These are phyloP conservation scores for Bungarus multicinctus DNA, from an alignment of 2,113 vertebrate species.

Conservation along the genomic window DNA sequence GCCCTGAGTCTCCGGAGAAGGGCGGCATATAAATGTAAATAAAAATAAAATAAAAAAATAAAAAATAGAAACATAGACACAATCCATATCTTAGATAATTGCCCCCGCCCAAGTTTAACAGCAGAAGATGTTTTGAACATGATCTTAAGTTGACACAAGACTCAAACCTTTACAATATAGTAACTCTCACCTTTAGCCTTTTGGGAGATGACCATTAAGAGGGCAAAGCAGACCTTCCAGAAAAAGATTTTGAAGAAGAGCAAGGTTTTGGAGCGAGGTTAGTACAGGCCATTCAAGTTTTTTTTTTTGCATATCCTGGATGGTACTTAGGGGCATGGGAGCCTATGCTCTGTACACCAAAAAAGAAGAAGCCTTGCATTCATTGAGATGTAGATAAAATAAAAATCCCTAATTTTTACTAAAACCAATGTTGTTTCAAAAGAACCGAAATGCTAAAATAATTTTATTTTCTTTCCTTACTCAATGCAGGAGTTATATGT, in stretches of 20 bases:
- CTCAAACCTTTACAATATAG: background rate
- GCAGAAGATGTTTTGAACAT: background rate
- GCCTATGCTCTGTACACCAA: background rate
- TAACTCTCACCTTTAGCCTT: background rate
- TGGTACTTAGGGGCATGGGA: background rate
- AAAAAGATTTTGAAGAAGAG: background rate
- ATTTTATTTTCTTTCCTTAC: conserved; percentile 9
- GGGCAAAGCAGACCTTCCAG: background rate
- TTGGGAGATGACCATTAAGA: background rate
- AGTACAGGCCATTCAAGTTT: background rate
- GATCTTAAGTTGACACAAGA: background rate
- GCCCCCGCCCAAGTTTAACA: background rate
- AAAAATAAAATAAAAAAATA: no score
- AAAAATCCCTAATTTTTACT: background rate
- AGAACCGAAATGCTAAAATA: background rate
- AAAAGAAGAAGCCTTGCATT: background rate
- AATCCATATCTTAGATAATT: background rate
- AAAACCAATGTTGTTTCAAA: background rate
- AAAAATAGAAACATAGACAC: background rate
- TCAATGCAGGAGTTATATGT: conserved; percentile 69
- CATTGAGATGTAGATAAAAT: background rate
- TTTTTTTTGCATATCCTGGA: background rate
- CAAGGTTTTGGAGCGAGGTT: background rate
- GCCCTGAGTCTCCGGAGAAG: no score
- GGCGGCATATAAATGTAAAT: no score